Conservation (phyloP, 1,140 invertebrate genomes). For the Hesperophylax magnus region DNA sequence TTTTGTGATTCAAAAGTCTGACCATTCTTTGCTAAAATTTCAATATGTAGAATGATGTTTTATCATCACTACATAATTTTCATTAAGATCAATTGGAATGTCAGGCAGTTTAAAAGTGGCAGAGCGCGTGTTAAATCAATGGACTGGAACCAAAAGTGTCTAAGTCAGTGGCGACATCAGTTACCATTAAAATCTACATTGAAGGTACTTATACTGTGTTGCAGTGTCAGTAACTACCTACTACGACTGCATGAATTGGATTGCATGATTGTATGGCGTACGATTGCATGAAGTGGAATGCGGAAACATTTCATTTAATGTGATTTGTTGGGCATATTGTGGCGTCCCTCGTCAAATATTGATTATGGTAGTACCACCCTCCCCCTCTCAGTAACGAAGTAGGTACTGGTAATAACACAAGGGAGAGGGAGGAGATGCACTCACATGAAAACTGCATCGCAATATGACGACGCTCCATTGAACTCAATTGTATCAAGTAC, state of each 20-base stretch:
- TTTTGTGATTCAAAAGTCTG: no score
- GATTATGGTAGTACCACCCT: background rate
- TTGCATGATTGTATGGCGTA: background rate
- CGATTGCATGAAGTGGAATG: background rate
- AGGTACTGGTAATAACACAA: background rate
- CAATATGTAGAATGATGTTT: no score
- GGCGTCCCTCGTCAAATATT: constrained; percentile 19
- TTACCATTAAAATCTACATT: no score
- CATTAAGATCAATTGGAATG: no score
- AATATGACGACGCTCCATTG: background rate
- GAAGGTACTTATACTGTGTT: background rate
- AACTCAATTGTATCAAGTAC: background rate
- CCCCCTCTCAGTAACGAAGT: background rate
- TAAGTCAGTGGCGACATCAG: background rate
- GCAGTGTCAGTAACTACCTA: no score
- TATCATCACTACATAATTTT: no score
- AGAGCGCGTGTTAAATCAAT: background rate
- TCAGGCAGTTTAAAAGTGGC: background rate
- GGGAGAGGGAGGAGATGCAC: background rate
- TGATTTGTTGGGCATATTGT: background rate
- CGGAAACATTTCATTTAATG: background rate
- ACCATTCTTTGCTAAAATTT: no score
- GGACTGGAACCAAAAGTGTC: background rate
- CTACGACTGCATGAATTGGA: no score
- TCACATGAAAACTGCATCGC: background rate